Base-by-base conservation (phyloP, 2,113 vertebrate genomes). In the Ardeotis arabs region DNA sequence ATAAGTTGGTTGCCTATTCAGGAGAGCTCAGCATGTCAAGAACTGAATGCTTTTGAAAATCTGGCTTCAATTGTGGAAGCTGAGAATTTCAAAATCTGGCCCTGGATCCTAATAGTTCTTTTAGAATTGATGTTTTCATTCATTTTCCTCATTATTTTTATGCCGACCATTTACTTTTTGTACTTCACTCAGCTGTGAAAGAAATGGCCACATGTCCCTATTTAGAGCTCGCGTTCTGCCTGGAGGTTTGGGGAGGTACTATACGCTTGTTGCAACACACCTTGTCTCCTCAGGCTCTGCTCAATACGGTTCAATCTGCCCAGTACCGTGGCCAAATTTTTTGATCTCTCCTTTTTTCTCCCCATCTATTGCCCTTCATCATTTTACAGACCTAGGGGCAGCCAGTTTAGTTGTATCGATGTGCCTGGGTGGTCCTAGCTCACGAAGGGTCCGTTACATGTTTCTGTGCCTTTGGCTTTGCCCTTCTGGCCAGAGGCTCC, bases 61-160 rank as follows among this genome's bases (percentile, higher is more conserved):
- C 96, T 96, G 96, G 84, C 67, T 95, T 95, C 93, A 93, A 91
- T 96, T 96, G 96, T 95, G 63, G 92, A 95, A 94, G 94, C 93
- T 95, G 93, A 97, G 93, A 92, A 95, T 97, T 96, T 97, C 73
- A 67, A 96, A 97, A 96, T 97, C 94, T 95, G 92, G 90, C 80
- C 80, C 77, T 49, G 41, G 83, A 92, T 96, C 90, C 81, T 92
- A 95, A 76, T 75, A 91, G 94, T 93, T 92, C 96, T 95, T 96
- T 96, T 90, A 77, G 90, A 96, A 91, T 55, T 91, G 74, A 82
- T 94, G 95, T 96, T 96, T 96, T 95, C 77, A 92, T 96, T 96
- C 86, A 92, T 94, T 96, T 95, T 80, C 87, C 92, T 91, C 89
- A 82, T 95, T 97, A 96, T 97, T 97, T 97, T 97, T 95, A 89